Evolutionary conservation across 2,888 invertebrate genomes (phyloP).

Genomic region (Synergus itoensis): DNA sequence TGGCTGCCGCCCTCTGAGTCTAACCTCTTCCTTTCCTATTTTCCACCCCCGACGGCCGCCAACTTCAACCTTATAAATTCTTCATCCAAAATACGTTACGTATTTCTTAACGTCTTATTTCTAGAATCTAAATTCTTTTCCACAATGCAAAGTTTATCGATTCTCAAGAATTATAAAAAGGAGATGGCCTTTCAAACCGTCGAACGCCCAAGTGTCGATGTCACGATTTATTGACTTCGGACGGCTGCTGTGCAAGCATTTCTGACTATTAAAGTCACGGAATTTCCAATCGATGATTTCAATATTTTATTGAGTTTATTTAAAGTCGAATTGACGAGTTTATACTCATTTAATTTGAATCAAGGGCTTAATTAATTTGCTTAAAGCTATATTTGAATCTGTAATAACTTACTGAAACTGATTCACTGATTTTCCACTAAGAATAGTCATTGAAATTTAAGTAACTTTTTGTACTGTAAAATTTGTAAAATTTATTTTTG

Average conservation of each 20-base stretch:
- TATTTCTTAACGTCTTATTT: constrained; percentile 12
- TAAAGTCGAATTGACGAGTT: no score
- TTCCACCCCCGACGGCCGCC: constrained; percentile 55
- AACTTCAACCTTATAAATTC: constrained; percentile 29
- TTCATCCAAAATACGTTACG: constrained; percentile 17
- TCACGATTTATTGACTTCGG: constrained; percentile 16
- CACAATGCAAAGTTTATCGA: background rate
- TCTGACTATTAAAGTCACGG: background rate
- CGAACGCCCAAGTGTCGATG: background rate
- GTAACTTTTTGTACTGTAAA: no score
- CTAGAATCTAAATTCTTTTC: background rate
- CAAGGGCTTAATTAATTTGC: no score
- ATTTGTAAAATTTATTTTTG: no score
- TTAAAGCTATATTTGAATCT: no score
- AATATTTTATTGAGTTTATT: no score
- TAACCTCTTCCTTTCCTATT: constrained; percentile 70
- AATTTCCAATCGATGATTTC: background rate
- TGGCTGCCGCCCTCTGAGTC: constrained; percentile 72
- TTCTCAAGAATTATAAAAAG: background rate
- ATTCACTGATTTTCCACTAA: no score
- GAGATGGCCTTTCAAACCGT: background rate
- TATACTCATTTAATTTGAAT: no score
- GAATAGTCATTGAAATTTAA: no score
- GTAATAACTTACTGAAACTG: no score
- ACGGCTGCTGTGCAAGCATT: background rate